Evolutionary conservation across 2,113 vertebrate genomes (phyloP), one percentile per base, ranked within the genome.

Genomic region (Ursus arctos): DNA sequence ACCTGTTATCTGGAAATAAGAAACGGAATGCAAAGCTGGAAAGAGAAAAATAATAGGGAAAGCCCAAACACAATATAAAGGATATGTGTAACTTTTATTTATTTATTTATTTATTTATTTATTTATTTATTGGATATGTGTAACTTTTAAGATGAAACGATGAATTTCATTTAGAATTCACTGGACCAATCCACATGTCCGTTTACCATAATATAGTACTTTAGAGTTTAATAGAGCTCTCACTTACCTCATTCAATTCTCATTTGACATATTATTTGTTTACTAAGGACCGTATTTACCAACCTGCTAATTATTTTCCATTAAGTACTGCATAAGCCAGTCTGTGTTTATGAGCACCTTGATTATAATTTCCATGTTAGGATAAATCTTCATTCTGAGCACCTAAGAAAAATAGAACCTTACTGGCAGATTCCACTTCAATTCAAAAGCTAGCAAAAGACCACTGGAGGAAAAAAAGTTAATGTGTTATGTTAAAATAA

Each of bases 371-470:
- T 24, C 11, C 26, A 36, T n/a, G 43, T 57, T 55, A 81, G 18
- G 28, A 76, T 12, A 53, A 97, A 43, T 10, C 31, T 86, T 94
- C 55, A n/a, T 16, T 91, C 14, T 80, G 61, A 67, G 31, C 15
- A 61, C 36, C 3, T 61, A 80, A 79, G 16, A 80, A 65, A 72
- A 65, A 61, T 24, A 21, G 11, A 40, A 63, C 1, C 19, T 11
- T 9, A 40, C 22, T 63, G 0, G 2, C 18, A 22, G 31, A 36
- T 94, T 82, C 36, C 43, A 63, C 26, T 91, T 6, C n/a, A 2
- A 33, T 36, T 89, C 84, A 31, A 95, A 97, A 96, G 67, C 11
- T 61, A 26, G 8, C 2, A 57, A 85, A 94, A 43, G 92, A 94
- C 7, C 6, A 65, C 1, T 7, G 4, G 24, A 95, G 13, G 16